Conservation (phyloP, 2,113 vertebrate genomes). For the Menura novaehollandiae region DNA sequence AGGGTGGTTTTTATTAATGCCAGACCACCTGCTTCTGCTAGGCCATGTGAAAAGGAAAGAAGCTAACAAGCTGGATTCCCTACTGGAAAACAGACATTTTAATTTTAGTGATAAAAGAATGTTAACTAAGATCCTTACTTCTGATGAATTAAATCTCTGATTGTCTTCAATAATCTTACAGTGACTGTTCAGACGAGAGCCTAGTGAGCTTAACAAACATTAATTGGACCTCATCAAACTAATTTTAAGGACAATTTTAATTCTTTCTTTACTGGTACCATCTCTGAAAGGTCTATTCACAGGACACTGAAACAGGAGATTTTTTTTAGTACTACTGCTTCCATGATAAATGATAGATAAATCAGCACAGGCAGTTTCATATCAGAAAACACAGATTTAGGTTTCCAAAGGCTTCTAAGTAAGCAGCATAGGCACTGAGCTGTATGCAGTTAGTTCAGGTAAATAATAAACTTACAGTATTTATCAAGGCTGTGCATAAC, state of each 20-base stretch:
- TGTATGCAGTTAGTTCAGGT: background rate
- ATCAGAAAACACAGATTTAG: background rate
- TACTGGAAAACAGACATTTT: slow-evolving; percentile 24
- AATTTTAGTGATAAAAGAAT: slow-evolving; percentile 32
- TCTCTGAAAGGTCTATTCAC: background rate
- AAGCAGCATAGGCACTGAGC: fast-evolving
- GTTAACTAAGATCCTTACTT: background rate
- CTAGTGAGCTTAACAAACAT: background rate
- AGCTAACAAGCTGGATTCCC: slow-evolving; percentile 12
- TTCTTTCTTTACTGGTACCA: background rate
- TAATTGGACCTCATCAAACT: background rate
- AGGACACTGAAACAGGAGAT: background rate
- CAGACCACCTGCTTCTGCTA: background rate
- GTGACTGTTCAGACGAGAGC: background rate
- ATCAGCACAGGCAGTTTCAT: background rate
- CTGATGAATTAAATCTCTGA: background rate
- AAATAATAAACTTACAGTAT: background rate
- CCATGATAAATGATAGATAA: background rate
- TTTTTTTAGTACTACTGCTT: background rate
- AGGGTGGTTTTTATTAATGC: slow-evolving; percentile 12
- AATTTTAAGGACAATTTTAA: background rate
- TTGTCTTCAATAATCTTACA: background rate
- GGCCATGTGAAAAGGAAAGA: background rate
- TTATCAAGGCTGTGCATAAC: background rate
- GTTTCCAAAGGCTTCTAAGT: background rate